Evolutionary conservation across 2,888 invertebrate species (phyloP).

Genomic region (Aspidapion aeneum): DNA sequence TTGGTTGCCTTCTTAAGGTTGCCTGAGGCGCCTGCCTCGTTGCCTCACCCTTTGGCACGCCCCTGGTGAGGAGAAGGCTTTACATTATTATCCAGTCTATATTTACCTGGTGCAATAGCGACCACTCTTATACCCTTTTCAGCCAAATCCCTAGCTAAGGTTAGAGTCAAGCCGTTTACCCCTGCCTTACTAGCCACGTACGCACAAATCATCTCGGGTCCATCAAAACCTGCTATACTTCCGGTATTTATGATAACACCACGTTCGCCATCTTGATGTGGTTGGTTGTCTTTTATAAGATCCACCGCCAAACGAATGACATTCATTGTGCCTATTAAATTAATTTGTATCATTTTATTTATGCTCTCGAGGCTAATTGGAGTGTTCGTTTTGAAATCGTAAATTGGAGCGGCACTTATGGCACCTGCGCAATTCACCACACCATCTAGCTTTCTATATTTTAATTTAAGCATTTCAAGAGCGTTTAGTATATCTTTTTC

Average conservation of each 20-base stretch:
- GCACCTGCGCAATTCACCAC: conserved; percentile 19
- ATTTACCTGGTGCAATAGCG: conserved; percentile 21
- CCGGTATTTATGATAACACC: conserved; percentile 21
- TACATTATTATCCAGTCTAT: no score
- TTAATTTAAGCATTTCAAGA: conserved; percentile 15
- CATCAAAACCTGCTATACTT: conserved; percentile 13
- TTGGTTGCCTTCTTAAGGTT: no score
- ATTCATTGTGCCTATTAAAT: conserved; percentile 20
- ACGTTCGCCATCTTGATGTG: conserved; percentile 13
- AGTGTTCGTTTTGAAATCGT: conserved; percentile 11
- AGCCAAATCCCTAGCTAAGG: conserved; percentile 18
- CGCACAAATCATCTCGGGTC: not conserved
- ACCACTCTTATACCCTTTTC: conserved; percentile 18
- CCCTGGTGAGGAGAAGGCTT: no score
- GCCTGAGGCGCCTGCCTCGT: no score
- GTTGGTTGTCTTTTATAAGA: conserved; percentile 15
- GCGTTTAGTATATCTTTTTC: conserved; percentile 22
- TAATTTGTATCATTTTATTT: conserved; percentile 16
- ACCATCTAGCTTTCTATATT: conserved; percentile 22
- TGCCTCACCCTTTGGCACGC: no score
- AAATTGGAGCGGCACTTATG: conserved; percentile 3
- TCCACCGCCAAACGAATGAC: conserved; percentile 16
- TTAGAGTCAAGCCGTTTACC: conserved; percentile 11
- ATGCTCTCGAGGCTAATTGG: conserved; percentile 16
- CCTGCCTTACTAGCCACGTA: conserved; percentile 22